Conservation (phyloP, 2,797 vertebrate genomes). For the Australoheros facetus region DNA sequence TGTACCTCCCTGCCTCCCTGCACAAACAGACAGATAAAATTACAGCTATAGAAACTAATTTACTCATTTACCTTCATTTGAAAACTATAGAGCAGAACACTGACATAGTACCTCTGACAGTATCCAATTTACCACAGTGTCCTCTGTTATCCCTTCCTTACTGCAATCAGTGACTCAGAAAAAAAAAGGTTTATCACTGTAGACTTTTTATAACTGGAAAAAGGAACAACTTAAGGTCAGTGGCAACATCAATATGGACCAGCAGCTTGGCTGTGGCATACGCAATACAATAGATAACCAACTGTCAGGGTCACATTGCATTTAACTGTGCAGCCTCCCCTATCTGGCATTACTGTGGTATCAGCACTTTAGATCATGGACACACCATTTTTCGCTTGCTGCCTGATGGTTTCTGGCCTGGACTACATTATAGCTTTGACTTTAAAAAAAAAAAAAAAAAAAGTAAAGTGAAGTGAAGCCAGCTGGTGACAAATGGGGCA, state of each 20-base stretch:
- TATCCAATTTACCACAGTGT: constrained; percentile 34
- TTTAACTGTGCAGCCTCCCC: constrained; percentile 56
- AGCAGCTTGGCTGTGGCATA: constrained; percentile 40
- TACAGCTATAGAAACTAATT: constrained; percentile 32
- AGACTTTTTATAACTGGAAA: constrained; percentile 53
- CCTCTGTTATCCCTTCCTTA: background rate
- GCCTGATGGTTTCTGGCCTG: constrained; percentile 39
- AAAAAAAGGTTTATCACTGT: constrained; percentile 32
- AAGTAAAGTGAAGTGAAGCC: constrained; percentile 23
- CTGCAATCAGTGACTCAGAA: constrained; percentile 31
- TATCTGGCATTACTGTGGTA: constrained; percentile 60
- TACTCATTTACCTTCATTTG: constrained; percentile 21
- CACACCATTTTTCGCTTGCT: constrained; percentile 33
- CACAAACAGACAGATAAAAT: constrained; percentile 28
- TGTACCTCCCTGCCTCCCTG: constrained; percentile 8
- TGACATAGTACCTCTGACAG: constrained; percentile 39
- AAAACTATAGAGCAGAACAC: constrained; percentile 21
- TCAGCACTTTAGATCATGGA: constrained; percentile 69
- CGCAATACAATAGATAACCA: constrained; percentile 52
- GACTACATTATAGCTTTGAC: constrained; percentile 21
- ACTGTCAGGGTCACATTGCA: constrained; percentile 66
- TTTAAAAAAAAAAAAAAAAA: constrained; percentile 9
- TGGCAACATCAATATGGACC: constrained; percentile 64
- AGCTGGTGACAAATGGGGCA: constrained; percentile 25
- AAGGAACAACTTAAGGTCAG: constrained; percentile 64